Conservation (phyloP, 1,140 invertebrate species). For the Heliconius hewitsoni region DNA sequence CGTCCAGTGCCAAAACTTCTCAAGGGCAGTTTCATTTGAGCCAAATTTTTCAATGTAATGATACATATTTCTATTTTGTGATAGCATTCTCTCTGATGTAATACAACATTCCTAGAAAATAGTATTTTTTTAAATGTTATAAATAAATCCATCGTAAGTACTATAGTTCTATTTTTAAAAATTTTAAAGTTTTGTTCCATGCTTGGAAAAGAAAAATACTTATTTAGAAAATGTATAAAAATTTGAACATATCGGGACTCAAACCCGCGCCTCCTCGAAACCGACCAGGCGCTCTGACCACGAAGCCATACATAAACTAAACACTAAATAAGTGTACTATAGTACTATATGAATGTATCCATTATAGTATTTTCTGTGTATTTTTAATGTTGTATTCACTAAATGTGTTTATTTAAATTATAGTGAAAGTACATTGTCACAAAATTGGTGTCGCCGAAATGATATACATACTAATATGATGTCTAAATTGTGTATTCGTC, state of each 20-base stretch:
- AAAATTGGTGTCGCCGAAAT: neutral
- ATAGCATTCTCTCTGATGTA: neutral
- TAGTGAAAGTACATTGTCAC: neutral
- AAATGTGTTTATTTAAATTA: neutral
- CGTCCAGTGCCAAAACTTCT: neutral
- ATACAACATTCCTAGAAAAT: neutral
- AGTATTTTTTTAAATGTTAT: neutral
- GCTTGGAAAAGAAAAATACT: too few species aligned
- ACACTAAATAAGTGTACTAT: neutral
- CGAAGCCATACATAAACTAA: neutral
- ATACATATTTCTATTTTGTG: neutral
- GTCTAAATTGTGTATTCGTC: neutral
- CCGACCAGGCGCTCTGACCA: too few species aligned
- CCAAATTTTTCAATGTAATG: neutral
- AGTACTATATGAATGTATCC: neutral
- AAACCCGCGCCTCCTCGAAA: too few species aligned
- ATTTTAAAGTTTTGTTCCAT: too few species aligned
- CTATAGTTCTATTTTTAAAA: neutral
- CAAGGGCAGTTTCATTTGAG: conserved; percentile 9
- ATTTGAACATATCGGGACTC: too few species aligned
- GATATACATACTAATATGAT: neutral
- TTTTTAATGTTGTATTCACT: neutral
- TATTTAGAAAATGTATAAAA: too few species aligned
- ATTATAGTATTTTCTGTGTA: neutral
- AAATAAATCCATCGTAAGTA: too few species aligned